Evolutionary conservation across 1,140 invertebrate species (phyloP).

Genomic region (Brachystomella parvula): DNA sequence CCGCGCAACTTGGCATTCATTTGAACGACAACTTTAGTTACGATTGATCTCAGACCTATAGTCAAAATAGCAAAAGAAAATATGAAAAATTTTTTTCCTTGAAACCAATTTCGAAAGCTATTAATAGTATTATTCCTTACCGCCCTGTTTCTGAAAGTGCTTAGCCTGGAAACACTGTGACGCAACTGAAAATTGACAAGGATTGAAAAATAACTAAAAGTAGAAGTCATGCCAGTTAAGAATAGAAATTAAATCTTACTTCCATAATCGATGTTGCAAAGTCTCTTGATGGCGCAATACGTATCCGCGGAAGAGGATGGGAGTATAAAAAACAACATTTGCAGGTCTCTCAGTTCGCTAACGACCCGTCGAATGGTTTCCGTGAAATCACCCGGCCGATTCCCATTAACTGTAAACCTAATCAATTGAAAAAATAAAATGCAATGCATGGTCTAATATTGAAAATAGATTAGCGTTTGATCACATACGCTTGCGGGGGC

Average conservation of each 20-base stretch:
- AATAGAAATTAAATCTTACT: conserved; percentile 35
- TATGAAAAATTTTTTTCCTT: conserved; percentile 1
- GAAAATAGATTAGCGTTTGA: not conserved
- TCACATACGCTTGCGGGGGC: not conserved
- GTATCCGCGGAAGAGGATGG: conserved; percentile 59
- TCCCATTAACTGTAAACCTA: not conserved
- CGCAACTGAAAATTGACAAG: conserved; percentile 28
- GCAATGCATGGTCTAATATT: not conserved
- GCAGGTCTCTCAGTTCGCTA: not conserved
- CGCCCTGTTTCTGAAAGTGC: not conserved
- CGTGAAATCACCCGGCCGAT: not conserved
- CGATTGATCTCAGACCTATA: conserved; percentile 44
- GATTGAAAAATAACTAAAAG: not conserved
- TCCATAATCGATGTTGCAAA: conserved; percentile 61
- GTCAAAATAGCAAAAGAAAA: not conserved
- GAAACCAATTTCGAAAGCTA: not conserved
- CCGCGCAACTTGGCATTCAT: conserved; percentile 85
- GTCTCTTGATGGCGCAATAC: conserved; percentile 77
- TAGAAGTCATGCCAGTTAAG: not conserved
- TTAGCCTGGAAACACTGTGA: conserved; percentile 26
- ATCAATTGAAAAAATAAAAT: not conserved
- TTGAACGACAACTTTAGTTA: conserved; percentile 52
- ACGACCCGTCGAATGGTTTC: not conserved
- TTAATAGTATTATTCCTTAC: not conserved
- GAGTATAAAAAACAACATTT: conserved; percentile 58